Evolutionary conservation across 2,888 invertebrate genomes (phyloP).

Genomic region (Hypomecis punctinalis): DNA sequence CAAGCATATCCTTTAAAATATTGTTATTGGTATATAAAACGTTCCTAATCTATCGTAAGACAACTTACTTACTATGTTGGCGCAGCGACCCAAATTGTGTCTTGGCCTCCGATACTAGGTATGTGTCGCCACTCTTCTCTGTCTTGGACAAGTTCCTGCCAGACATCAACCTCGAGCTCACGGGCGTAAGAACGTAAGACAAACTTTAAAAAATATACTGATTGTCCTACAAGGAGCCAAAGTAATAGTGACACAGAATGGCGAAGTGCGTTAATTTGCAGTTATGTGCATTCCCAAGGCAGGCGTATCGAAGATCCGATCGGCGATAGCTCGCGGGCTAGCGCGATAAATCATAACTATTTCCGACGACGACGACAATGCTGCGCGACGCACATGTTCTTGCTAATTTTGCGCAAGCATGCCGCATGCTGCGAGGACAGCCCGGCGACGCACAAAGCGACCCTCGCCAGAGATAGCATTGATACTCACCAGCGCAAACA

Average conservation of each 20-base stretch:
- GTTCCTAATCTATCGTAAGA: constrained; percentile 26
- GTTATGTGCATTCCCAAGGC: constrained; percentile 27
- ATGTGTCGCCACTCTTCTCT: too few relatives aligned
- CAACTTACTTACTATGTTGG: too few relatives aligned
- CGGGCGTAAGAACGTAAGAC: too few relatives aligned
- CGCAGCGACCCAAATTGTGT: too few relatives aligned
- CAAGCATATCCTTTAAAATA: constrained; percentile 23
- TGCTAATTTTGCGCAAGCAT: constrained; percentile 64
- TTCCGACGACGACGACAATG: constrained; percentile 59
- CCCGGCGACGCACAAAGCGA: constrained; percentile 40
- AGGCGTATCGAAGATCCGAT: constrained; percentile 50
- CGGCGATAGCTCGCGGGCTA: constrained; percentile 50
- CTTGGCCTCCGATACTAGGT: too few relatives aligned
- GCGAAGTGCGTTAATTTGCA: constrained; percentile 45
- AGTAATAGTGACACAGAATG: constrained; percentile 7
- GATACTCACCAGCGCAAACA: constrained; percentile 38
- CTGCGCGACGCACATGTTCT: constrained; percentile 68
- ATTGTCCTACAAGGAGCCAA: too few relatives aligned
- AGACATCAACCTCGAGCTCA: too few relatives aligned
- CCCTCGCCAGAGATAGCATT: constrained; percentile 32
- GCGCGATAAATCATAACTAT: constrained; percentile 68
- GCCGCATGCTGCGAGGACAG: constrained; percentile 65
- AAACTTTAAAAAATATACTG: too few relatives aligned
- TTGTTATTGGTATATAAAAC: constrained; percentile 31
- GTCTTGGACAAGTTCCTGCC: too few relatives aligned